Base-by-base conservation (phyloP, 2,888 invertebrate species). In the Metopia argyrocephala region DNA sequence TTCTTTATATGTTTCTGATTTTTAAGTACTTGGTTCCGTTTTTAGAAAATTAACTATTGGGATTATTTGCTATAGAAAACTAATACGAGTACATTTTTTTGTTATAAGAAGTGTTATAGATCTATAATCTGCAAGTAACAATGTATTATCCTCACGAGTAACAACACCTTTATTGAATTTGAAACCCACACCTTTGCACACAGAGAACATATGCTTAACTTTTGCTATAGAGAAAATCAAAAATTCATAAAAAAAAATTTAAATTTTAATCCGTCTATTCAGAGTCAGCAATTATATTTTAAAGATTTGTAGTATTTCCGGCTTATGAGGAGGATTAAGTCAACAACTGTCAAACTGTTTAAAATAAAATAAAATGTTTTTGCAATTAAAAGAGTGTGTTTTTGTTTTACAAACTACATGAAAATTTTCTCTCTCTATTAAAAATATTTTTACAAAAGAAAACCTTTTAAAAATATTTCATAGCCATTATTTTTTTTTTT, bases 311-410 rank as follows among this genome's bases (percentile, higher is more conserved):
- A 61, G 28, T 52, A 28, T 45, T 79, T 74, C 78, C 74, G 78
- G 59, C 12, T 56, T 57, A 21, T 6, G 50, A 61, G 20, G 27
- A n/a, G 64, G 62, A 68, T 78, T 66, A 78, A 54, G 28, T 56
- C 61, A 62, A 56, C 46, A 68, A 69, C 68, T 76, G 69, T 62
- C 56, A 69, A n/a, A n/a, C n/a, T n/a, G n/a, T n/a, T n/a, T n/a
- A n/a, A n/a, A n/a, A n/a, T n/a, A n/a, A n/a, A n/a, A n/a, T n/a
- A n/a, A n/a, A n/a, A n/a, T n/a, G n/a, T n/a, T n/a, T 46, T 21
- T 38, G 2, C n/a, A 18, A 2, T n/a, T 6, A 38, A 23, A 38
- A 21, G n/a, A 5, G 3, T 20, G n/a, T n/a, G 18, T 31, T 9
- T n/a, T 3, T 45, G 15, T 23, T n/a, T 21, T 61, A 7, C 25